Evolutionary conservation across 2,113 vertebrate species (phyloP), one percentile per base, ranked within the genome.

Genomic region (Engystomops pustulosus): DNA sequence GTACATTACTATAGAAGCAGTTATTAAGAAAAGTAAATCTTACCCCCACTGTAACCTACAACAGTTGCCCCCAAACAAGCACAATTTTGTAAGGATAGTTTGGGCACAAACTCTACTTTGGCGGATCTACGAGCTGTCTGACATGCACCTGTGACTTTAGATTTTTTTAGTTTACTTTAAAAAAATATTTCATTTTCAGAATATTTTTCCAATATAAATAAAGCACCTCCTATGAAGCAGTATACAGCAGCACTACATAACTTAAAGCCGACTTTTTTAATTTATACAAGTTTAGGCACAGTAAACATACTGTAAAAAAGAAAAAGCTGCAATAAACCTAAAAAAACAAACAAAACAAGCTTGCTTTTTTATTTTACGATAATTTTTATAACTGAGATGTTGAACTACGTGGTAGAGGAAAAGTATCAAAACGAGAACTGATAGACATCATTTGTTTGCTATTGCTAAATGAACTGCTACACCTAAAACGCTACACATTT

Each of bases 141-240:
- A 41, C 41, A 14, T 84, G 32, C 72, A 30, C 41, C 25, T 68
- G n/a, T 41, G 20, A 32, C 30, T 78, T 69, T 68, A 17, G 7
- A 68, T 27, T 68, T 84, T 41, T 84, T 34, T 72, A 25, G 32
- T 75, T 60, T 38, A 83, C 80, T 74, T 77, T 84, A 84, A 77
- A 84, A 84, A 78, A 84, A 84, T 84, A 69, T 72, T 74, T 76
- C 23, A 44, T 75, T 75, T 84, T 77, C 32, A 68, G 55, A 67
- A 76, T 74, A 77, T 75, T 75, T 79, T 47, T 55, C 51, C 51
- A 75, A 51, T 83, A 83, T 84, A 84, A 84, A 78, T 84, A 84
- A 38, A 77, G 71, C 53, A 30, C 81, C 68, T 27, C 45, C 72
- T 77, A 78, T 17, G 15, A 84, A 77, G 82, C 72, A 77, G 72